Conservation (phyloP, 2,888 invertebrate species). For the Strigamia maritima region DNA sequence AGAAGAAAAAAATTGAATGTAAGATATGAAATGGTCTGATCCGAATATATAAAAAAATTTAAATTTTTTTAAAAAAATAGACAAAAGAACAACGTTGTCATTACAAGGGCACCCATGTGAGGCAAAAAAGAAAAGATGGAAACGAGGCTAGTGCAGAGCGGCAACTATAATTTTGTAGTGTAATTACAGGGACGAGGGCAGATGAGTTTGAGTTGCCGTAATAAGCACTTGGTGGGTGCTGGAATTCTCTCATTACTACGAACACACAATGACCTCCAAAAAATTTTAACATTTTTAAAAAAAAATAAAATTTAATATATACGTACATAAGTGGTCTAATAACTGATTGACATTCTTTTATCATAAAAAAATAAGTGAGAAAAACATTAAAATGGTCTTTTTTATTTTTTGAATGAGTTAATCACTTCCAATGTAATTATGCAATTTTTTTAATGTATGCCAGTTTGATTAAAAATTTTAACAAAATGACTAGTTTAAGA, state of each 20-base stretch:
- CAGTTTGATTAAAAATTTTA: not conserved
- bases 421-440: no score
- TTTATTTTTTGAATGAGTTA: not conserved
- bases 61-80: not conserved
- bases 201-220: conserved; percentile 1
- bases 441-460: not conserved
- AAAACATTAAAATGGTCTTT: not conserved
- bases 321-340: not conserved
- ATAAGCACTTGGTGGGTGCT: not conserved
- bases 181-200: conserved; percentile 15
- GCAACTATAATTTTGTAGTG: not conserved
- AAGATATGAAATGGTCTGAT: not conserved
- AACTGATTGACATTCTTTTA: not conserved
- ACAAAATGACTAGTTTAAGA: not conserved
- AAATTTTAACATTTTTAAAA: not conserved
- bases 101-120: not conserved
- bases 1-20: not conserved
- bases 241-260: not conserved
- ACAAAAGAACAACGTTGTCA: not conserved
- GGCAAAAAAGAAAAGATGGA: conserved; percentile 6
- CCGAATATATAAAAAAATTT: not conserved
- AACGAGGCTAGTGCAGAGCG: conserved; percentile 15
- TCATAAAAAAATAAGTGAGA: not conserved
- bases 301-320: not conserved
- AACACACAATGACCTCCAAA: not conserved